Evolutionary conservation across 1,140 invertebrate species (phyloP).

Genomic region (Anastrepha obliqua): DNA sequence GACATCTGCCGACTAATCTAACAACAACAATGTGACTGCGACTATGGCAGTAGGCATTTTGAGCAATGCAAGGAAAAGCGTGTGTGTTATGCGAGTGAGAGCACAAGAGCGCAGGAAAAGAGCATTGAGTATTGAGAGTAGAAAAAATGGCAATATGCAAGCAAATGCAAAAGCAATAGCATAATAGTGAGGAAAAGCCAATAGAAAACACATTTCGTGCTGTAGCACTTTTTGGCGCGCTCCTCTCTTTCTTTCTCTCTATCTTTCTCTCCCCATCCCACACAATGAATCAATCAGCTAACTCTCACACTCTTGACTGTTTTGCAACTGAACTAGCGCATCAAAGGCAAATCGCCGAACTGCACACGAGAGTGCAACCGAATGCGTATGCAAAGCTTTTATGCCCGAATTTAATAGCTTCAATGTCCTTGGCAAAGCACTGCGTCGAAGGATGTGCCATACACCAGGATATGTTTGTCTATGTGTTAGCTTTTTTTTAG

Average conservation of each 20-base stretch:
- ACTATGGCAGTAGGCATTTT: neutral
- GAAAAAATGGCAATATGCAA: neutral
- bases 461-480: neutral
- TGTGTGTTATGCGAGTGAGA: too few species aligned
- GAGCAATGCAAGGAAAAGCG: too few species aligned
- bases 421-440: conserved; percentile 71
- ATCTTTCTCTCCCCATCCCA: neutral
- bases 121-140: neutral
- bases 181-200: neutral
- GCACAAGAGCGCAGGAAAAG: neutral
- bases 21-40: neutral
- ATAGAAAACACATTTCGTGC: too few species aligned
- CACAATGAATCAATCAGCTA: too few species aligned
- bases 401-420: conserved; percentile 67
- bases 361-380: conserved; percentile 43
- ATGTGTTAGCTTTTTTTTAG: conserved; percentile 2
- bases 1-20: neutral
- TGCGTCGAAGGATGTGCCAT: conserved; percentile 62
- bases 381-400: conserved; percentile 52
- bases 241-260: neutral
- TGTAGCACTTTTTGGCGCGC: too few species aligned
- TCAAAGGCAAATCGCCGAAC: conserved; percentile 8
- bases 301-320: neutral
- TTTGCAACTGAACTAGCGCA: conserved; percentile 9
- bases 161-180: neutral